A percentile compares a stretch with the other conserved stretches of the same genome.
phyloP scores from a whole-genome alignment of 30 jellyfish, hydroid and myxozoan genomes.

The Turritopsis rubra region DNA sequence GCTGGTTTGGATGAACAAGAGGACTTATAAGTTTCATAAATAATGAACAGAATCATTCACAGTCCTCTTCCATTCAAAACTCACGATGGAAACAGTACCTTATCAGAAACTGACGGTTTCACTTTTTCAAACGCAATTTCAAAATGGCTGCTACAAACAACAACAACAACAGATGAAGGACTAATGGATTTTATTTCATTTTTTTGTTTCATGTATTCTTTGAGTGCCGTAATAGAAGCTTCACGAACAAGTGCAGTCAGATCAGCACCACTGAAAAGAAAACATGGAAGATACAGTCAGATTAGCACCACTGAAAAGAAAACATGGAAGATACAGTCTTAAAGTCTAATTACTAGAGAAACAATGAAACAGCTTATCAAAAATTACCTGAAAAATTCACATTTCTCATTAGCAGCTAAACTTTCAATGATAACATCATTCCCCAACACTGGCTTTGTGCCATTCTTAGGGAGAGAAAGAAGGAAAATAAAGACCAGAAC shows the following conservation, averaged over 20 bases:
- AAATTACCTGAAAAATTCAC: slow-evolving; percentile 78
- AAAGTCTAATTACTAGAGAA: no score
- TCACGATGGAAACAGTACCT: slow-evolving; percentile 29
- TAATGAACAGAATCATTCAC: no score
- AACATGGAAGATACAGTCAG: no score
- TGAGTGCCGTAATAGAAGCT: slow-evolving; percentile 74
- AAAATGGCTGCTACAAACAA: slow-evolving; percentile 27
- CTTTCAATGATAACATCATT: slow-evolving; percentile 32
- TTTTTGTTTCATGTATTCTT: slow-evolving; percentile 45
- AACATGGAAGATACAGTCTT: no score
- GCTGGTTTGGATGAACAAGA: neutral
- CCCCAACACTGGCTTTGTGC: slow-evolving; percentile 64
- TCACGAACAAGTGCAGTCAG: slow-evolving; percentile 88
- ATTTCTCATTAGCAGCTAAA: slow-evolving; percentile 52
- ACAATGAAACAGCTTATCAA: neutral
- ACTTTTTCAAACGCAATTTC: slow-evolving; percentile 64
- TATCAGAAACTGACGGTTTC: slow-evolving; percentile 62
- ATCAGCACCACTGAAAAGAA: slow-evolving; percentile 86
- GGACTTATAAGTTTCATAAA: neutral
- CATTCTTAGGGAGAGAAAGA: slow-evolving; percentile 37
- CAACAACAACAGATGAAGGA: neutral
- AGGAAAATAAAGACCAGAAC: neutral
- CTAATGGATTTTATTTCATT: neutral
- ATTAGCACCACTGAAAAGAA: slow-evolving; percentile 81
- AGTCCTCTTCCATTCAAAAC: no score